These are phyloP conservation scores for Archips crataeganus DNA, from an alignment of 2,888 invertebrate species.

Conservation along the genomic window DNA sequence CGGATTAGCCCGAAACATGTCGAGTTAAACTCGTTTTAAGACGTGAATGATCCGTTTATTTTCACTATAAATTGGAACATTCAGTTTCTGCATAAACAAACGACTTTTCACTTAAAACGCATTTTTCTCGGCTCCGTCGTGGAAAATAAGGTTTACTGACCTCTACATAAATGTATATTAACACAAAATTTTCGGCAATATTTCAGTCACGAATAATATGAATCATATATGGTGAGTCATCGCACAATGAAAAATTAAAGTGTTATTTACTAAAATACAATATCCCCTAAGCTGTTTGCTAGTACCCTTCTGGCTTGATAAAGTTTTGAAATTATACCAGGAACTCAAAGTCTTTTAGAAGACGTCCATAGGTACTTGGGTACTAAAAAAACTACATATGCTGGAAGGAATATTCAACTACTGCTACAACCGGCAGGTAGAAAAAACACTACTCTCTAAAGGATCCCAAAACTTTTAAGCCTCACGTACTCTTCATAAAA, in stretches of 20 bases:
- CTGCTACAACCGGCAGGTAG: neutral
- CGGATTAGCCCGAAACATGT: too few species aligned
- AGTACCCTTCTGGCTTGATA: neutral
- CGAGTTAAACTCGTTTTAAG: too few species aligned
- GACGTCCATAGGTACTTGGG: neutral
- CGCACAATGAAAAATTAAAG: too few species aligned
- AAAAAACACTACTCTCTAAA: neutral
- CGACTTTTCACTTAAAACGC: too few species aligned
- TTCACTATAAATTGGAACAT: neutral
- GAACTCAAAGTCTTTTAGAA: neutral
- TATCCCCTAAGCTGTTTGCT: too few species aligned
- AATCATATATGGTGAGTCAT: neutral
- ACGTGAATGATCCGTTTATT: neutral
- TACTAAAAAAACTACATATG: neutral
- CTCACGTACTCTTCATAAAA: constrained; percentile 22
- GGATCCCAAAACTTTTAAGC: constrained; percentile 21
- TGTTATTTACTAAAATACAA: too few species aligned
- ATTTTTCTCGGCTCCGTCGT: too few species aligned
- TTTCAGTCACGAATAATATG: neutral
- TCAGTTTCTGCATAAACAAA: too few species aligned
- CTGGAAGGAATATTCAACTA: neutral
- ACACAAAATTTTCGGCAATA: neutral
- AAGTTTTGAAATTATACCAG: neutral
- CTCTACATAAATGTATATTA: too few species aligned
- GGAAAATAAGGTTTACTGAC: too few species aligned